Conservation (phyloP, 2,113 vertebrate species). For the Takifugu bimaculatus region DNA sequence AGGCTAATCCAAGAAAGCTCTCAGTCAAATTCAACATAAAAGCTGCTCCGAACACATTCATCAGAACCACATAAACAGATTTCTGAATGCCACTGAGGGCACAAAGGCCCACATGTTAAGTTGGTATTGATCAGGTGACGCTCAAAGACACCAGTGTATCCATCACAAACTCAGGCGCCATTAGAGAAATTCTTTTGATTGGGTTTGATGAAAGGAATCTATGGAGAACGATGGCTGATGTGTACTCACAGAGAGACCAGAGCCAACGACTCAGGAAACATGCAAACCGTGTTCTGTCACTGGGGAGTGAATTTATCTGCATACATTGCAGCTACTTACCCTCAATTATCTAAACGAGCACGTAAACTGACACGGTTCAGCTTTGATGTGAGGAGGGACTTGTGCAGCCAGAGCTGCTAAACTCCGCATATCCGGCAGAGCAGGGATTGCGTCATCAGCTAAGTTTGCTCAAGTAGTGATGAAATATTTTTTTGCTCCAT, state of each 20-base stretch:
- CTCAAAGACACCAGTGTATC: slow-evolving; percentile 11
- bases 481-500: background rate
- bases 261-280: slow-evolving; percentile 23
- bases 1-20: too few species aligned
- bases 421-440: background rate
- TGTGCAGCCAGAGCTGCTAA: slow-evolving; percentile 1
- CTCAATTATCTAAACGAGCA: slow-evolving; percentile 22
- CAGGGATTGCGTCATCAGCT: slow-evolving; percentile 16
- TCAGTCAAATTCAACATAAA: too few species aligned
- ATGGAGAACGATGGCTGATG: slow-evolving; percentile 16
- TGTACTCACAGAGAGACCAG: slow-evolving; percentile 23
- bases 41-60: too few species aligned
- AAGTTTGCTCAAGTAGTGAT: slow-evolving; percentile 6
- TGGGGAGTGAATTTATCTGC: background rate
- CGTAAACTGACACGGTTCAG: background rate
- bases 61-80: too few species aligned
- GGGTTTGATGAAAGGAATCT: slow-evolving; percentile 47
- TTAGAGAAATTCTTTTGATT: slow-evolving; percentile 52
- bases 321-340: background rate
- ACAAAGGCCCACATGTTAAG: slow-evolving; percentile 21
- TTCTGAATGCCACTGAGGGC: too few species aligned
- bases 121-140: slow-evolving; percentile 55
- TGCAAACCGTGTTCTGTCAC: background rate
- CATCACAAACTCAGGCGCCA: slow-evolving; percentile 34
- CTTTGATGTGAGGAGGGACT: slow-evolving; percentile 17